Conservation (phyloP, 2,797 vertebrate genomes). For the Onychomys leucogaster region DNA sequence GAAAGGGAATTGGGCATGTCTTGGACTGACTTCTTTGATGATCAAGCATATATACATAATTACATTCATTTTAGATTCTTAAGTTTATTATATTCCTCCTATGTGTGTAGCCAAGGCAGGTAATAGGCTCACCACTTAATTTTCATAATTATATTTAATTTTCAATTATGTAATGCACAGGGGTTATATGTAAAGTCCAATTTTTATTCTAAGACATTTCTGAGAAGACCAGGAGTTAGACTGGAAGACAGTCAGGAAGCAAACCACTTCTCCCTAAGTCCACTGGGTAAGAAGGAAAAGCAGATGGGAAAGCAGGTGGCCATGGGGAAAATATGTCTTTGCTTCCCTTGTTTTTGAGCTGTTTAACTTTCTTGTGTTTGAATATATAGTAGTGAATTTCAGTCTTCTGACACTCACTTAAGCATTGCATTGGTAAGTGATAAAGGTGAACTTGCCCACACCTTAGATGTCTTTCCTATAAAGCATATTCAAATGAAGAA, state of each 20-base stretch:
- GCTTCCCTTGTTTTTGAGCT: neutral
- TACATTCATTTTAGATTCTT: constrained; percentile 44
- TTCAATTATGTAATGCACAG: constrained; percentile 26
- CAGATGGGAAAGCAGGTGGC: neutral
- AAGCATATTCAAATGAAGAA: neutral
- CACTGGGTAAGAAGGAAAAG: neutral
- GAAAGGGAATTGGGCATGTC: neutral
- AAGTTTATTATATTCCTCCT: constrained; percentile 33
- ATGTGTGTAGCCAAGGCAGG: neutral
- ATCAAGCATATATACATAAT: constrained; percentile 18
- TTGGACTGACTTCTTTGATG: constrained; percentile 24
- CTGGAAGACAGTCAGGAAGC: neutral
- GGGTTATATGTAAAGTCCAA: neutral
- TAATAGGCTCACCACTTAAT: constrained; percentile 1
- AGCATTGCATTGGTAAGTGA: neutral
- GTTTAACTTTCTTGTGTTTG: neutral
- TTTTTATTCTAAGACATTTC: constrained; percentile 44
- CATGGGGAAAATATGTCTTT: neutral
- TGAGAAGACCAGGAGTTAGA: constrained; percentile 35
- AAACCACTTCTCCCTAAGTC: neutral
- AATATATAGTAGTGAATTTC: neutral
- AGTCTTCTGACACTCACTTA: neutral
- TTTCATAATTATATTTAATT: constrained; percentile 52
- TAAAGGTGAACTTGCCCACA: neutral
- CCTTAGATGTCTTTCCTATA: neutral